phyloP scores from a whole-genome alignment of 2,113 vertebrate genomes.

The Phoxinus phoxinus region DNA sequence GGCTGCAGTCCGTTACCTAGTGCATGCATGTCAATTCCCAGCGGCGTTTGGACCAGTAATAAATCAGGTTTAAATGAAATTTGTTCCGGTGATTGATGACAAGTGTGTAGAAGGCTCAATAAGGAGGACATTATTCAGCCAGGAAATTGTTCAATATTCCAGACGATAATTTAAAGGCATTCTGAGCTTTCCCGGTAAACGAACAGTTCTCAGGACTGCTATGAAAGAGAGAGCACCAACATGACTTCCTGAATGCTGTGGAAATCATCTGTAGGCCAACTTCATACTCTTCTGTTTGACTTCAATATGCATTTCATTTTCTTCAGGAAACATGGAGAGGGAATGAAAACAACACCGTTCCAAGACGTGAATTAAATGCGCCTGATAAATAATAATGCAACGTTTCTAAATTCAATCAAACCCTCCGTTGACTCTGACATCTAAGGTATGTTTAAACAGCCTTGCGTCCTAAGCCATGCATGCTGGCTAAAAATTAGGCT shows the following conservation, averaged over 20 bases:
- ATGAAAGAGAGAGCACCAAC: neutral
- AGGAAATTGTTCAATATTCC: constrained; percentile 40
- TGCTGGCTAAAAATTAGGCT: neutral
- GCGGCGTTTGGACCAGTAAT: constrained; percentile 24
- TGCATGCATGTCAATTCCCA: constrained; percentile 34
- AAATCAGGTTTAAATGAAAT: constrained; percentile 48
- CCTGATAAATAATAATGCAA: neutral
- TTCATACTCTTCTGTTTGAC: constrained; percentile 9
- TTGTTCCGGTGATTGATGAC: constrained; percentile 50
- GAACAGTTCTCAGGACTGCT: constrained; percentile 18
- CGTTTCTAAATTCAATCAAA: constrained; percentile 2
- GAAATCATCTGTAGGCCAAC: constrained; percentile 2
- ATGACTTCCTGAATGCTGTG: constrained; percentile 19
- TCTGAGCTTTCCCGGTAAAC: neutral
- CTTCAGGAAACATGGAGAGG: neutral
- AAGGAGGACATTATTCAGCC: constrained; percentile 37
- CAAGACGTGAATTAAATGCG: neutral
- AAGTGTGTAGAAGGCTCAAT: constrained; percentile 36
- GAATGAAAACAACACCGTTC: constrained; percentile 2
- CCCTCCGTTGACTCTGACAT: neutral
- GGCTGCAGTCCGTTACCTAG: constrained; percentile 20
- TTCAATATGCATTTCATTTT: constrained; percentile 31
- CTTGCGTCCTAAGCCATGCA: neutral
- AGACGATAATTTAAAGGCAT: constrained; percentile 7
- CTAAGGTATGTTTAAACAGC: neutral